phyloP scores from a whole-genome alignment of 1,140 invertebrate species.

The Brachionus manjavacas region DNA sequence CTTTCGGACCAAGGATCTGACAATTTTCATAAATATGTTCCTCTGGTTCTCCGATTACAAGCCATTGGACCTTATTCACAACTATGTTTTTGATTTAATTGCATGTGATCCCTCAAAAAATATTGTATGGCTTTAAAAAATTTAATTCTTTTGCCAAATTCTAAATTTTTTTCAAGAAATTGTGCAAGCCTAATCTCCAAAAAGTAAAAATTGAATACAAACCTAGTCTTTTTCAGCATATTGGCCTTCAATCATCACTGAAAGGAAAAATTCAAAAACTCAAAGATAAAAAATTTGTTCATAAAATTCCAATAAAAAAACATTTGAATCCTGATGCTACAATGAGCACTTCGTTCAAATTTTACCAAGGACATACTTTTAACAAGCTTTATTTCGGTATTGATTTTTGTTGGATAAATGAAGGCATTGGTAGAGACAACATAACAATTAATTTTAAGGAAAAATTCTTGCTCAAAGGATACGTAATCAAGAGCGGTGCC shows the following conservation, averaged over 20 bases:
- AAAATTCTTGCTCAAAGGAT: not conserved
- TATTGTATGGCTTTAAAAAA: conserved; percentile 25
- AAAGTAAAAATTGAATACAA: conserved; percentile 64
- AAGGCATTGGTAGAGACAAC: conserved; percentile 75
- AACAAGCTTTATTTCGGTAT: conserved; percentile 78
- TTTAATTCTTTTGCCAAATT: not conserved
- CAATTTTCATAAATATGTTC: conserved; percentile 82
- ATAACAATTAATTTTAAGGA: conserved; percentile 68
- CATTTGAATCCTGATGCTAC: conserved; percentile 66
- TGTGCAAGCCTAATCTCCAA: conserved; percentile 48
- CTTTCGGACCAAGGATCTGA: conserved; percentile 81
- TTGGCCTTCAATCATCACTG: conserved; percentile 86
- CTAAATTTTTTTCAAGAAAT: conserved; percentile 63
- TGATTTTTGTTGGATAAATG: conserved; percentile 84
- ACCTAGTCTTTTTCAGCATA: conserved; percentile 89
- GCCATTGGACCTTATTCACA: conserved; percentile 90
- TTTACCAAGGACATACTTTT: conserved; percentile 76
- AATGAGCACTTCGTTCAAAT: conserved; percentile 72
- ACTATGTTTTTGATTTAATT: conserved; percentile 81
- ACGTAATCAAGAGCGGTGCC: conserved; percentile 21
- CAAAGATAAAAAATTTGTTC: conserved; percentile 88
- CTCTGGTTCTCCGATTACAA: conserved; percentile 91
- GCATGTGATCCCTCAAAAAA: conserved; percentile 67
- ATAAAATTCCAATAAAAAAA: conserved; percentile 72
- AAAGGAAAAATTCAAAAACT: conserved; percentile 94